phyloP scores from a whole-genome alignment of 2,888 invertebrate genomes.

The Luperina testacea region DNA sequence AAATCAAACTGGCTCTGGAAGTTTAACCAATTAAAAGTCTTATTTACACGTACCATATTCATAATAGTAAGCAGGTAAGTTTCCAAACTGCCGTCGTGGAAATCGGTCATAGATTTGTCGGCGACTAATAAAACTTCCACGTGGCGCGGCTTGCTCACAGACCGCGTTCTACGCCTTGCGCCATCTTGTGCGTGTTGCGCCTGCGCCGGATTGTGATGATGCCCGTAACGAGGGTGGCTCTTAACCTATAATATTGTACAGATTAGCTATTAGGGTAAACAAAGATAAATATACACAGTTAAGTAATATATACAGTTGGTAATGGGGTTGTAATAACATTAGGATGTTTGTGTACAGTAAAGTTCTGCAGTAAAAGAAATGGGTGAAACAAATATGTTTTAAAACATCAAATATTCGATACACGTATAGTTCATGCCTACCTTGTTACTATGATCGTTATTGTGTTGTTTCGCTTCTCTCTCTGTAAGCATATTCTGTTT shows the following conservation, averaged over 20 bases:
- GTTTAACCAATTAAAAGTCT: background rate
- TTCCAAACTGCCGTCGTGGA: slow-evolving; percentile 95
- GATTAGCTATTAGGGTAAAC: slow-evolving; percentile 27
- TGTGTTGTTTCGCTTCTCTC: slow-evolving; percentile 67
- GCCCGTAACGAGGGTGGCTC: slow-evolving; percentile 75
- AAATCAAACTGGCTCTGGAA: background rate
- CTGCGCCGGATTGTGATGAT: slow-evolving; percentile 72
- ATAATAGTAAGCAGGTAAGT: slow-evolving; percentile 97
- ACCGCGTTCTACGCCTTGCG: slow-evolving; percentile 86
- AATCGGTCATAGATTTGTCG: slow-evolving; percentile 96
- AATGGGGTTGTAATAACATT: background rate
- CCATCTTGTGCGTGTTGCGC: slow-evolving; percentile 58
- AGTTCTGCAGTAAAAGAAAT: slow-evolving; percentile 5
- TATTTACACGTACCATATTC: slow-evolving; percentile 93
- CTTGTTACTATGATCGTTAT: slow-evolving; percentile 62
- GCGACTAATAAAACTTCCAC: slow-evolving; percentile 97
- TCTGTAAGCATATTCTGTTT: slow-evolving; percentile 70
- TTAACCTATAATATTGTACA: slow-evolving; percentile 58
- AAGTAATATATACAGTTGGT: background rate
- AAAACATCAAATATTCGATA: background rate
- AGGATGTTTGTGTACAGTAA: background rate
- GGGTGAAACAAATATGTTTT: background rate
- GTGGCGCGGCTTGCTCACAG: slow-evolving; percentile 93
- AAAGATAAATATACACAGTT: slow-evolving; percentile 11
- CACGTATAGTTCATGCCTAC: slow-evolving; percentile 51